These are phyloP conservation scores for Polydrusus pterygomalis DNA, from an alignment of 2,888 invertebrate genomes.

Conservation along the genomic window DNA sequence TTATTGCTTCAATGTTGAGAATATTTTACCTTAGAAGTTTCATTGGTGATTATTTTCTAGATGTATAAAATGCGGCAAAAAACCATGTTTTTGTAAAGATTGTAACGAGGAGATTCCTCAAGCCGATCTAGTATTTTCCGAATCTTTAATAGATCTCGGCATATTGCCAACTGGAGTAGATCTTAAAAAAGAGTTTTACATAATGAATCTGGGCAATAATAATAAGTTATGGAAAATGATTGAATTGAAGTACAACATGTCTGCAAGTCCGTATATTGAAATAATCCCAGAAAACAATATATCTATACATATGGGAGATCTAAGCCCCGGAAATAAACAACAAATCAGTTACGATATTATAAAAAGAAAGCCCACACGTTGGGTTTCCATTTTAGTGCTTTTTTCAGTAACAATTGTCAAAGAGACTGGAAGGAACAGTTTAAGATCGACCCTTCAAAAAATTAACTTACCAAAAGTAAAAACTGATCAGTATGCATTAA, in stretches of 20 bases:
- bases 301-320: slow-evolving; percentile 42
- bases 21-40: too few species aligned
- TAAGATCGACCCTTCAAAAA: not conserved
- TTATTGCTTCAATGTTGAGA: too few species aligned
- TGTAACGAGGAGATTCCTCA: slow-evolving; percentile 36
- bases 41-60: too few species aligned
- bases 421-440: not conserved
- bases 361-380: slow-evolving; percentile 49
- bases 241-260: slow-evolving; percentile 63
- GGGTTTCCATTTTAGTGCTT: slow-evolving; percentile 61
- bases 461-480: not conserved
- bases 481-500: not conserved
- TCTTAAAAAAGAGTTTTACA: slow-evolving; percentile 58
- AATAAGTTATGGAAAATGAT: slow-evolving; percentile 62
- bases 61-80: slow-evolving; percentile 38
- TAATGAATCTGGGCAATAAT: slow-evolving; percentile 60
- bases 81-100: slow-evolving; percentile 31
- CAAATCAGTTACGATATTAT: slow-evolving; percentile 54
- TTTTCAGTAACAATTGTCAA: slow-evolving; percentile 48
- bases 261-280: slow-evolving; percentile 54
- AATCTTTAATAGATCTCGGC: slow-evolving; percentile 63
- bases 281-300: slow-evolving; percentile 51
- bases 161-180: slow-evolving; percentile 59
- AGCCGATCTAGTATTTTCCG: slow-evolving; percentile 58
- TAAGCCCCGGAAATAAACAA: slow-evolving; percentile 32